phyloP scores from a whole-genome alignment of 2,113 vertebrate species.

The Geococcyx californianus region DNA sequence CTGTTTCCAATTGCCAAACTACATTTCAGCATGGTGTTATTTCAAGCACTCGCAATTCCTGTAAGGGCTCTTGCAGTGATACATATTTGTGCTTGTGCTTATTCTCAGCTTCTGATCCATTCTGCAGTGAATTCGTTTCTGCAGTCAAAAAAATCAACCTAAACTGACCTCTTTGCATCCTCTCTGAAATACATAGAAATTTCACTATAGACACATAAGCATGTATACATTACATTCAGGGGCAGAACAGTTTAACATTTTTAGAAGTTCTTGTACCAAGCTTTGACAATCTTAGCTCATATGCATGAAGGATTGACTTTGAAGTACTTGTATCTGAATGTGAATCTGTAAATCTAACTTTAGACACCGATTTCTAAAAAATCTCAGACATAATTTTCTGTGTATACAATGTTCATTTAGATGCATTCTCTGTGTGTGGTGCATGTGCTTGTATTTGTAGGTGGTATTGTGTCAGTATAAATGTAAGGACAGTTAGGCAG shows the following conservation, averaged over 20 bases:
- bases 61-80: background rate
- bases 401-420: background rate
- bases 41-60: conserved; percentile 10
- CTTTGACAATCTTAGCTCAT: background rate
- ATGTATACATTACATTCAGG: background rate
- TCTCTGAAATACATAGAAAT: background rate
- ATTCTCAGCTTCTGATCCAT: background rate
- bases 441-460: background rate
- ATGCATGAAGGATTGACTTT: conserved; percentile 29
- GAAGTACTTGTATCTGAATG: background rate
- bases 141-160: background rate
- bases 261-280: conserved; percentile 17
- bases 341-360: conserved; percentile 23
- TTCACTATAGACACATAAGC: background rate
- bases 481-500: background rate
- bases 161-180: background rate
- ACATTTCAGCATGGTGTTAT: background rate
- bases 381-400: background rate
- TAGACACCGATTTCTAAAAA: background rate
- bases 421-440: background rate
- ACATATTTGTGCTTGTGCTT: background rate
- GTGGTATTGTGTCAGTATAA: background rate
- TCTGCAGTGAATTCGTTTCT: background rate
- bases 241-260: background rate
- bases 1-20: background rate